Base-by-base conservation (phyloP, 2,888 invertebrate genomes). In the Arrhopalites spinosus region DNA sequence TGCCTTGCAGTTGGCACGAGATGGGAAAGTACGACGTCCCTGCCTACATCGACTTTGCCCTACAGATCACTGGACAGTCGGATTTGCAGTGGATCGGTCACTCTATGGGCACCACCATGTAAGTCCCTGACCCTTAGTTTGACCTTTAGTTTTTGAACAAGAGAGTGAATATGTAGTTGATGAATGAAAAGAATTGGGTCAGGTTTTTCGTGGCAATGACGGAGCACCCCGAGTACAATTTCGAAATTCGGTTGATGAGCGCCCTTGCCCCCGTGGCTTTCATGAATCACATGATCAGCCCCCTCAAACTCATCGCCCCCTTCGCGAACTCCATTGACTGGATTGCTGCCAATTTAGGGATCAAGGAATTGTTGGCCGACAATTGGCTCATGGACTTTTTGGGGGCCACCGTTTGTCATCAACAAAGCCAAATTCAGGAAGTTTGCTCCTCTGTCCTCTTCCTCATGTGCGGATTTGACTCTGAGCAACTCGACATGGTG, bases 361-460 rank as follows among this genome's bases (percentile, higher is more conserved):
- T 87, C 0, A 85, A 90, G 59, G 91, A 93, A 83, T 90, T 93
- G 78, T 79, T 90, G 77, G 92, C 92, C 0, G 89, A 88, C 74
- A 86, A 83, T 66, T 85, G 85, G 1, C 86, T 91, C 15, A 84
- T 88, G 80, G 86, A 86, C 0, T 86, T 87, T 23, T 87, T 88
- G 36, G 89, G 88, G 23, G 84, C 87, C 75, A 74, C 86, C 0
- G 77, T 89, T 0, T 92, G 92, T 82, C 86, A 87, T 68, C 89
- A 89, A 79, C 87, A 88, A 15, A 87, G 87, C 0, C 87, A 88
- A 71, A 83, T 78, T 72, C 89, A 88, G 79, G 88, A 86, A 1
- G 82, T 92, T 8, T 93, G 93, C 85, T 87, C 88, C 63, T 91
- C 90, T 83, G 85, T 90, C 0, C 84, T 92, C 20, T 92, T 92